Evolutionary conservation across 2,888 invertebrate genomes (phyloP), one percentile per base, ranked within the genome.

Genomic region (Limnephilus rhombicus): DNA sequence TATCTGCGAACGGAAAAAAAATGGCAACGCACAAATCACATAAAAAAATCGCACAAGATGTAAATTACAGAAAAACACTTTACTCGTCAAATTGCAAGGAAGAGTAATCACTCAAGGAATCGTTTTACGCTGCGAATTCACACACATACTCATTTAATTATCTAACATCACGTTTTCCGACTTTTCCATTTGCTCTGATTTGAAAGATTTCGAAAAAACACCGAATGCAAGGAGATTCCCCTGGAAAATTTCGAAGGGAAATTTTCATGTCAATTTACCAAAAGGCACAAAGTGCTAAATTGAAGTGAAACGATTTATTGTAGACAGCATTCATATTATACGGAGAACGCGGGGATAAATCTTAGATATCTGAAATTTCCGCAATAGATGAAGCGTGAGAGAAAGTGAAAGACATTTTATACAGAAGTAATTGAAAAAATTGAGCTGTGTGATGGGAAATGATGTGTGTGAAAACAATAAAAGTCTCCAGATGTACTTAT

Each of bases 51-150:
- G 9, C 18, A 37, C 37, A 83, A 34, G 37, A 83, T 5, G 18
- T 37, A 37, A 83, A 83, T 15, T 31, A 24, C 37, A n/a, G 24
- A 68, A 9, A n/a, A 68, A 24, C 83, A 4, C 37, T 83, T 83
- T 83, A 37, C 68, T 89, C 49, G 80, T 29, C 34, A 87, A 91
- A 91, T 91, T 91, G 87, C 37, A 87, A 37, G 91, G 82, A 87
- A 91, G 85, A 87, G 91, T 85, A 81, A 91, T 91, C 91, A 87
- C 29, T 81, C 91, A 83, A 34, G 49, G 53, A 68, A 81, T 81
- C 45, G 85, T 29, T 49, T 15, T 45, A 29, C 1, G 68, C n/a
- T 86, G 12, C 53, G 13, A 31, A 86, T 86, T 45, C 85, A 9
- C 85, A 85, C 45, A 85, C 41, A 45, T 45, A n/a, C 68, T 0